Base-by-base conservation (phyloP, 2,113 vertebrate genomes). In the Indri indri region DNA sequence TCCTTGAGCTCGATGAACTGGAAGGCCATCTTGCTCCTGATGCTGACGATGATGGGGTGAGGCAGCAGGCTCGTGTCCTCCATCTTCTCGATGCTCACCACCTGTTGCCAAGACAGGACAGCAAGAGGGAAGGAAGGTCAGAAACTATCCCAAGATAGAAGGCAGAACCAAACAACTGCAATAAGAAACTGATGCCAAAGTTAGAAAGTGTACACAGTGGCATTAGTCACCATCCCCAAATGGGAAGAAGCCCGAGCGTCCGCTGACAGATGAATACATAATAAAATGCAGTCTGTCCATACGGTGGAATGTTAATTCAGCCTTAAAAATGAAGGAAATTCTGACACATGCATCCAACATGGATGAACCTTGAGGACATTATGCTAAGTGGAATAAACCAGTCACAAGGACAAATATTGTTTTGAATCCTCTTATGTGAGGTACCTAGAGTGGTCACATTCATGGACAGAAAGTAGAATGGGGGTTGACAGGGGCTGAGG, bases 1-100 rank as follows among this genome's bases (percentile, higher is more conserved):
- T 99, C 99, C 96, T 98, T 98, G 95, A 99, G 98, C 95, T 99
- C 99, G 40, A 99, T 99, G 96, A 99, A 99, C 98, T 99, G 99
- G 98, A 99, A 99, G 20, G 99, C 99, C 65, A 98, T 99, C 97
- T 99, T 99, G 45, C 99, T 99, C 73, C 99, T 98, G 84, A 99
- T 92, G 59, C 99, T 99, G 91, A 99, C 96, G 17, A 99, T 99
- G 96, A 99, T 99, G 5, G 99, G 99, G 84, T 99, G 99, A 0
- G 99, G 99, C 18, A 99, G 99, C 63, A 98, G 96, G n/a, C 98
- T 98, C 0, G 99, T 99, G 98, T 99, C 99, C 96, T 99, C 99
- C 59, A 99, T 99, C 94, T 99, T 99, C 97, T 99, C 99, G 45
- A 99, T 99, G 73, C 99, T 99, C 97, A 99, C 98, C 20, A 99